Conservation (phyloP, 1,140 invertebrate species). For the Oedothorax gibbosus region DNA sequence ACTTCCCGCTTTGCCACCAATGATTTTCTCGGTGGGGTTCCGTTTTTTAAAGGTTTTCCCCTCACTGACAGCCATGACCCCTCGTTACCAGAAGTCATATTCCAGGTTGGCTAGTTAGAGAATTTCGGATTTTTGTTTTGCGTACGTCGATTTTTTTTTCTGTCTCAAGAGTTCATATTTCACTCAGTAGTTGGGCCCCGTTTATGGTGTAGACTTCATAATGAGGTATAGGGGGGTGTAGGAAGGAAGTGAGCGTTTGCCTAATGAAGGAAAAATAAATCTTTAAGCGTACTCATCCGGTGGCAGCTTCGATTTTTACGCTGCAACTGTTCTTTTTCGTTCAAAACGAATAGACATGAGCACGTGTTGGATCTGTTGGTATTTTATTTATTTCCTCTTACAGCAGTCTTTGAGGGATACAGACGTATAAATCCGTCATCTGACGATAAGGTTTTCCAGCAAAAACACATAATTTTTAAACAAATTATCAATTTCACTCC, state of each 20-base stretch:
- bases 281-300: slow-evolving; percentile 16
- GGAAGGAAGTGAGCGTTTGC: background rate
- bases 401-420: too few relatives aligned
- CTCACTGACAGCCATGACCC: background rate
- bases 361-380: too few relatives aligned
- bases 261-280: slow-evolving; percentile 14
- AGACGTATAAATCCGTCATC: too few relatives aligned
- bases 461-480: too few relatives aligned
- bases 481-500: too few relatives aligned
- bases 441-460: too few relatives aligned
- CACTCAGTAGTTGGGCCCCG: slow-evolving; percentile 13
- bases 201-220: slow-evolving; percentile 22
- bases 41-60: slow-evolving; percentile 17
- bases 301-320: background rate
- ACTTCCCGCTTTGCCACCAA: slow-evolving; percentile 32
- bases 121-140: slow-evolving; percentile 1
- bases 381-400: too few relatives aligned
- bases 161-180: slow-evolving; percentile 26
- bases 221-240: background rate
- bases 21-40: slow-evolving; percentile 33
- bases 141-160: background rate
- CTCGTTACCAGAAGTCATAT: slow-evolving; percentile 9
- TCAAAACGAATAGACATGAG: too few relatives aligned
- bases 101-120: slow-evolving; percentile 2
- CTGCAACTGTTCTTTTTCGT: too few relatives aligned